Evolutionary conservation across 2,888 invertebrate species (phyloP).

Genomic region (Smittia sp.): DNA sequence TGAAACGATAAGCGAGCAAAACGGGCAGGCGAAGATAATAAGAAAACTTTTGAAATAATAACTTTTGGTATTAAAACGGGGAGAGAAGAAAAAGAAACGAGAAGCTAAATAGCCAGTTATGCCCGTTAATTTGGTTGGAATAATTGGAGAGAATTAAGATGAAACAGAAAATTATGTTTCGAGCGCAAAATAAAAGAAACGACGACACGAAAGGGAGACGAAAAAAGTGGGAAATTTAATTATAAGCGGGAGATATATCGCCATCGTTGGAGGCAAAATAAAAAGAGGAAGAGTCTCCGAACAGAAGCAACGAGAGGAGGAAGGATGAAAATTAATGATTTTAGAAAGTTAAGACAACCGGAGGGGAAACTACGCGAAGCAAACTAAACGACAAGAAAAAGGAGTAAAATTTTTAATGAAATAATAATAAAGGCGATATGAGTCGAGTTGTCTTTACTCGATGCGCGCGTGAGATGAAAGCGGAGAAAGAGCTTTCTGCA

Average conservation of each 20-base stretch:
- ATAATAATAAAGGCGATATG: constrained; percentile 38
- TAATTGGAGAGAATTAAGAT: constrained; percentile 40
- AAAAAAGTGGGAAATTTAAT: constrained; percentile 35
- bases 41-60: constrained; percentile 40
- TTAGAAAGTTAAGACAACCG: constrained; percentile 32
- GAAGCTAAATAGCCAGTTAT: constrained; percentile 38
- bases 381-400: constrained; percentile 35
- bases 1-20: constrained; percentile 5
- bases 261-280: constrained; percentile 35
- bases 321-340: constrained; percentile 37
- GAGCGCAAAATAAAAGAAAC: constrained; percentile 23
- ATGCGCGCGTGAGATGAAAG: neutral
- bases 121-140: constrained; percentile 40
- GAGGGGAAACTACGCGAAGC: constrained; percentile 16
- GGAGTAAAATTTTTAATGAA: constrained; percentile 30
- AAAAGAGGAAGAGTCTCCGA: neutral
- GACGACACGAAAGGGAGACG: neutral
- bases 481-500: constrained; percentile 33
- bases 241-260: constrained; percentile 40
- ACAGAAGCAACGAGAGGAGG: neutral
- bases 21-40: constrained; percentile 35
- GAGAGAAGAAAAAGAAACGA: neutral
- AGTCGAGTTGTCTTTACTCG: constrained; percentile 13
- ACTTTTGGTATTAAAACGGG: constrained; percentile 37
- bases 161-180: constrained; percentile 34